Base-by-base conservation (phyloP, 2,113 vertebrate species). In the Cercocebus atys region DNA sequence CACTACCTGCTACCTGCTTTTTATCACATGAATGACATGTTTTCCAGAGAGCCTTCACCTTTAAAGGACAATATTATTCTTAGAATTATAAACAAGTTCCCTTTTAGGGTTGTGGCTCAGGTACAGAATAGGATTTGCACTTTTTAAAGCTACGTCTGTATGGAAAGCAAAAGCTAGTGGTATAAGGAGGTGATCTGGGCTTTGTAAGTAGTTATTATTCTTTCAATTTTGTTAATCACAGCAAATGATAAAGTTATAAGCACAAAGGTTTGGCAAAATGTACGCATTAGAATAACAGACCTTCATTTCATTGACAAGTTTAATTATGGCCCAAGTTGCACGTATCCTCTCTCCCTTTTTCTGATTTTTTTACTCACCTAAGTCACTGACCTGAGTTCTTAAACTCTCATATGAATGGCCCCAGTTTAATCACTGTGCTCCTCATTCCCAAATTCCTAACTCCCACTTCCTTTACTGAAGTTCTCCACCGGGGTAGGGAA, bases 51-150 rank as follows among this genome's bases (percentile, higher is more conserved):
- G 23, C 6, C 32, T 72, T 96, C 70, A 75, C 57, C 66, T 79
- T 87, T 76, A 57, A 92, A 96, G 61, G 14, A 89, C 90, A 97
- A 66, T 20, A 25, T 40, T 59, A 47, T 68, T 68, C 93, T 90
- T 73, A 88, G 38, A 94, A 59, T 66, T 90, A 35, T 79, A 88
- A 84, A 72, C 23, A 84, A 35, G 23, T 57, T 96, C 70, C 38
- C 25, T 73, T 83, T 50, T 9, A 75, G 47, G 25, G 6, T 43
- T 76, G 22, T 93, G 45, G 40, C 35, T 93, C 47, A 76, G 32
- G 12, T 93, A n/a, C 18, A 45, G 85, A 93, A 57, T 1, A 80
- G 20, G 47, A 55, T 81, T 64, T 66, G 10, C 45, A 59, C 18
- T 90, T 83, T 89, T 88, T 47, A 47, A 85, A 52, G 2, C 20